Percentiles rank a stretch among this genome's conserved stretches.
Evolutionary conservation across 2,113 vertebrate species (phyloP).

Genomic region (Casuarius casuarius): DNA sequence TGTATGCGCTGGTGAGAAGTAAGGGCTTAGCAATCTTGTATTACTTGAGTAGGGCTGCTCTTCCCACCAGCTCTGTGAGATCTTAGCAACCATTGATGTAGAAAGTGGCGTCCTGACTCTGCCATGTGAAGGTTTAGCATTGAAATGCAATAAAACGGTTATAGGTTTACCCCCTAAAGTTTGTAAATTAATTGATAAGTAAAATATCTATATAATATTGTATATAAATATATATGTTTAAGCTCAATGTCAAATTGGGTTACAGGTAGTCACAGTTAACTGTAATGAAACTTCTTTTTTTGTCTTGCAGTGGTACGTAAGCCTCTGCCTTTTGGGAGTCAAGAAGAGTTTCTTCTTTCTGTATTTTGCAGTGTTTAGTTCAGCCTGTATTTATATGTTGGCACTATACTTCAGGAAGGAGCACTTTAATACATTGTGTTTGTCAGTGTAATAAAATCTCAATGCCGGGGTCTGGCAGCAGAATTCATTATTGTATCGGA

Average conservation of each 20-base stretch:
- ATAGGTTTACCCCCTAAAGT: not conserved
- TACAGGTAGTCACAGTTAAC: not conserved
- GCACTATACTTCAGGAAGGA: conserved; percentile 3
- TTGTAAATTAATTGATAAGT: not conserved
- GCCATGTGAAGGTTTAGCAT: not conserved
- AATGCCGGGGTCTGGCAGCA: not conserved
- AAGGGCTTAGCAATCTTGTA: not conserved
- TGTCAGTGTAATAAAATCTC: conserved; percentile 2
- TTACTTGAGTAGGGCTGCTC: not conserved
- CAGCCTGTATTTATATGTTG: not conserved
- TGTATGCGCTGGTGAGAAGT: not conserved
- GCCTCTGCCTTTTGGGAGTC: not conserved
- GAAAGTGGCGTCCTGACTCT: not conserved
- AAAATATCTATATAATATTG: not conserved
- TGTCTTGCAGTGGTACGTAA: not conserved
- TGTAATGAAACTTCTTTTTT: not conserved
- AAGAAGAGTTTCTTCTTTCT: not conserved
- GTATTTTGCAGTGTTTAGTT: not conserved
- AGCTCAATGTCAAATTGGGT: no score
- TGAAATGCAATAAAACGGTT: not conserved
- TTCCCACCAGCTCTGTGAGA: not conserved
- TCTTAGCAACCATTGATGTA: not conserved
- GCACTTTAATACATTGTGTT: not conserved
- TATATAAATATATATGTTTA: no score
- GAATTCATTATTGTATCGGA: not conserved